Percentiles rank a stretch among this genome's conserved stretches.
phyloP scores from a whole-genome alignment of 2,888 invertebrate genomes.

The Phyto melanocephala region DNA sequence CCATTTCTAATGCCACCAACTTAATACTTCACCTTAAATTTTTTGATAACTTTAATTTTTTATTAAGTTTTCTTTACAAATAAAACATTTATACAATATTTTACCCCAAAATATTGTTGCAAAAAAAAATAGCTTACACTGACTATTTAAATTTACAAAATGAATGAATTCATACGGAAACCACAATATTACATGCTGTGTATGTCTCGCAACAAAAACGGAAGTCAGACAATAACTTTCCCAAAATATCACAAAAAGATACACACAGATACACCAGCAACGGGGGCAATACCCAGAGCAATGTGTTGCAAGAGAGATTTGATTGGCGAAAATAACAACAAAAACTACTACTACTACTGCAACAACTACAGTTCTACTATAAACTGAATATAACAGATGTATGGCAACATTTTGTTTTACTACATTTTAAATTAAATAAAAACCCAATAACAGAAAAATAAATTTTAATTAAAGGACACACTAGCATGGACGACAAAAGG shows the following conservation, averaged over 20 bases:
- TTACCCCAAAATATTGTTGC: conserved; percentile 6
- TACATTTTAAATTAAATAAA: conserved; percentile 54
- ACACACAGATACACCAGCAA: background rate
- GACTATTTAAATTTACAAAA: conserved; percentile 53
- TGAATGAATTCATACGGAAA: conserved; percentile 56
- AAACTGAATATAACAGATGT: background rate
- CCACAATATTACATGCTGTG: conserved; percentile 64
- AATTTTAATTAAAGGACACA: conserved; percentile 56
- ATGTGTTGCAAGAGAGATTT: conserved; percentile 47
- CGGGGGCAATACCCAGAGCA: conserved; percentile 9
- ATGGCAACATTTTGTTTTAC: conserved; percentile 57
- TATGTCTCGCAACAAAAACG: conserved; percentile 52
- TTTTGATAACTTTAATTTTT: background rate
- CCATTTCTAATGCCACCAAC: too few relatives aligned
- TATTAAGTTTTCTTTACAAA: too few relatives aligned
- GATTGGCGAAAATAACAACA: conserved; percentile 5
- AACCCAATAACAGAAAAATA: conserved; percentile 57
- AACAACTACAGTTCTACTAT: background rate
- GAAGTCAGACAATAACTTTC: conserved; percentile 61
- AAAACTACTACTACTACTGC: background rate
- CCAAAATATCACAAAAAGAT: conserved; percentile 24
- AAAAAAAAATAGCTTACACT: conserved; percentile 6
- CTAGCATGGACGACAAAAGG: background rate
- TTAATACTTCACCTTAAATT: background rate
- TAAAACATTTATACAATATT: background rate